These are phyloP conservation scores for Adelognathus sp. DNA, from an alignment of 2,888 invertebrate genomes.

Conservation along the genomic window DNA sequence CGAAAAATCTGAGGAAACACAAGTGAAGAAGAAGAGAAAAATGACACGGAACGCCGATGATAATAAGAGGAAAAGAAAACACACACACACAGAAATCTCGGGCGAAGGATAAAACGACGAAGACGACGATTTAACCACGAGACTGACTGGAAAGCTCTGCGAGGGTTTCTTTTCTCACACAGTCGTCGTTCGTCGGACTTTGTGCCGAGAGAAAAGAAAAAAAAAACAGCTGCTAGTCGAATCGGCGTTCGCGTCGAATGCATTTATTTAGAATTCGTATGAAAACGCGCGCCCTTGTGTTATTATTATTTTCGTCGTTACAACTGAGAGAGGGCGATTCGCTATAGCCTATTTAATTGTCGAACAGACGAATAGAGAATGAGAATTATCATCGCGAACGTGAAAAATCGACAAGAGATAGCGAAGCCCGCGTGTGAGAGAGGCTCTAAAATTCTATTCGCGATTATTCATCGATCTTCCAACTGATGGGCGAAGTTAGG, in stretches of 20 bases:
- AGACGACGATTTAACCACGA: constrained; percentile 19
- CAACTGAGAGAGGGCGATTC: not conserved
- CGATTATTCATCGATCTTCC: constrained; percentile 45
- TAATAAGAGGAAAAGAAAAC: not conserved
- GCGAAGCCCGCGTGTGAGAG: no score
- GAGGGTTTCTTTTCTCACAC: not conserved
- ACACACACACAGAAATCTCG: not conserved
- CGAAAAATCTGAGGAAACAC: not conserved
- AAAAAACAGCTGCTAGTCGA: constrained; percentile 43
- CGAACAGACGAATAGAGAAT: no score
- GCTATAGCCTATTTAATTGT: not conserved
- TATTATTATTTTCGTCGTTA: not conserved
- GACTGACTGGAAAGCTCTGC: constrained; percentile 34
- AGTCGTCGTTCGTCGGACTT: constrained; percentile 14
- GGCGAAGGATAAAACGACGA: not conserved
- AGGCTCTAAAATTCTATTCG: not conserved
- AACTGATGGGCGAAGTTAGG: not conserved
- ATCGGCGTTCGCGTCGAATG: constrained; percentile 40
- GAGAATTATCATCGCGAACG: no score
- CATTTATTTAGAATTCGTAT: constrained; percentile 51
- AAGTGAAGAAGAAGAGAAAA: not conserved
- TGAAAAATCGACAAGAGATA: no score
- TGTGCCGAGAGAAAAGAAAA: not conserved
- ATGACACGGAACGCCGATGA: constrained; percentile 11
- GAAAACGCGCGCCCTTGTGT: not conserved